Conservation (phyloP, 2,888 invertebrate species). For the Calliphora vomitoria region DNA sequence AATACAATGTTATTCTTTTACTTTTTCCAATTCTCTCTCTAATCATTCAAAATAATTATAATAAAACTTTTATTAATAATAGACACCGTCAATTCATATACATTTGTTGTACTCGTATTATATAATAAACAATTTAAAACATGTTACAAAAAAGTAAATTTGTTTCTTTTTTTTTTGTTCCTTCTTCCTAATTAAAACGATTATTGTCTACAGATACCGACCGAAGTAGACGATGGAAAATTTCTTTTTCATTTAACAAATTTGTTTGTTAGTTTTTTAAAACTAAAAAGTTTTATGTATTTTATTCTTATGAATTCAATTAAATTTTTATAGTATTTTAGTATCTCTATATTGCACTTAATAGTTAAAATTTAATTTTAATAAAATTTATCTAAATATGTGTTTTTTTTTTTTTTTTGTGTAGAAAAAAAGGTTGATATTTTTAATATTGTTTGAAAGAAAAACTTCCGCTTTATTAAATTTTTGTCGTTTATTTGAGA, state of each 20-base stretch:
- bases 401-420: neutral
- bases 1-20: conserved; percentile 8
- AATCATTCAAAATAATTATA: conserved; percentile 2
- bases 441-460: conserved; percentile 17
- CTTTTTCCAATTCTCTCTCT: neutral
- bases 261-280: neutral
- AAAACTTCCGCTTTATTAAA: conserved; percentile 60
- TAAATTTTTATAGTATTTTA: neutral
- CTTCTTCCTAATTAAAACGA: conserved; percentile 22
- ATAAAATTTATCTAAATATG: conserved; percentile 47
- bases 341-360: conserved; percentile 50
- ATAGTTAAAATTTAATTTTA: conserved; percentile 9
- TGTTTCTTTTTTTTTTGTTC: conserved; percentile 3
- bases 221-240: conserved; percentile 42
- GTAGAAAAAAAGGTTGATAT: conserved; percentile 25
- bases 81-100: neutral
- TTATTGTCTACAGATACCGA: conserved; percentile 48
- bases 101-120: conserved; percentile 23
- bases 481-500: conserved; percentile 63
- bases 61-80: conserved; percentile 5
- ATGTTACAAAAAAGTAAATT: conserved; percentile 21
- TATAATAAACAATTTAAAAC: conserved; percentile 42
- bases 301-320: neutral
- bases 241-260: conserved; percentile 17
- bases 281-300: neutral